Evolutionary conservation across 2,113 vertebrate species (phyloP).

Genomic region (Rhea pennata): DNA sequence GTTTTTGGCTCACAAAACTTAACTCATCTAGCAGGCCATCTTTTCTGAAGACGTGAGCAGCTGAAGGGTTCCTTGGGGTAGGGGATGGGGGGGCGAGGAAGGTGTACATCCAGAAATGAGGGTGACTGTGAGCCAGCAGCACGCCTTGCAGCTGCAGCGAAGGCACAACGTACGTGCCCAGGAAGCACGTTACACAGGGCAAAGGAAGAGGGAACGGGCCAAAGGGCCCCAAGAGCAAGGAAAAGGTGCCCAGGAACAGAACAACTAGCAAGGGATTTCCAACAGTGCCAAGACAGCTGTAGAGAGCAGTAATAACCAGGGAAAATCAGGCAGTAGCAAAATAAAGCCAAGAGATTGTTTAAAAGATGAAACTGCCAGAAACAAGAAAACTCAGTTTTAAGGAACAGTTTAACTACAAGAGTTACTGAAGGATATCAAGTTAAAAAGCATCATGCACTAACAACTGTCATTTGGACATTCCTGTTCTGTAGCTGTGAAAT

Average conservation of each 20-base stretch:
- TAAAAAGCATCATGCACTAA: not conserved
- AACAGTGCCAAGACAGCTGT: not conserved
- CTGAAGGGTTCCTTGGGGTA: not conserved
- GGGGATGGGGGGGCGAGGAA: not conserved
- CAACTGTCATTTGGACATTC: not conserved
- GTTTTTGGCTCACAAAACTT: not conserved
- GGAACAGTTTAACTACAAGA: not conserved
- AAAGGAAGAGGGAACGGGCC: not conserved
- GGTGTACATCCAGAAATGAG: not conserved
- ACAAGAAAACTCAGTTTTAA: not conserved
- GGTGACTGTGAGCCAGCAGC: not conserved
- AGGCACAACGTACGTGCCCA: accelerated
- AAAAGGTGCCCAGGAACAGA: not conserved
- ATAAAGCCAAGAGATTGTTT: not conserved
- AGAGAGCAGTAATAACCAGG: not conserved
- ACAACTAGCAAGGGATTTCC: not conserved
- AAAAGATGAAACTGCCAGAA: not conserved
- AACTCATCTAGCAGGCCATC: accelerated
- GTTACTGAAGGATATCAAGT: not conserved
- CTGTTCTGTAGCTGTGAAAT: not conserved
- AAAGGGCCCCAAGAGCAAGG: not conserved
- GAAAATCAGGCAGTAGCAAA: not conserved
- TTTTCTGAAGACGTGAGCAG: not conserved
- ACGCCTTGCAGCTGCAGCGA: not conserved
- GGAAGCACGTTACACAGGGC: accelerated